These are phyloP conservation scores for Astatotilapia flaviijosephi DNA, from an alignment of 2,113 vertebrate species.

Conservation along the genomic window DNA sequence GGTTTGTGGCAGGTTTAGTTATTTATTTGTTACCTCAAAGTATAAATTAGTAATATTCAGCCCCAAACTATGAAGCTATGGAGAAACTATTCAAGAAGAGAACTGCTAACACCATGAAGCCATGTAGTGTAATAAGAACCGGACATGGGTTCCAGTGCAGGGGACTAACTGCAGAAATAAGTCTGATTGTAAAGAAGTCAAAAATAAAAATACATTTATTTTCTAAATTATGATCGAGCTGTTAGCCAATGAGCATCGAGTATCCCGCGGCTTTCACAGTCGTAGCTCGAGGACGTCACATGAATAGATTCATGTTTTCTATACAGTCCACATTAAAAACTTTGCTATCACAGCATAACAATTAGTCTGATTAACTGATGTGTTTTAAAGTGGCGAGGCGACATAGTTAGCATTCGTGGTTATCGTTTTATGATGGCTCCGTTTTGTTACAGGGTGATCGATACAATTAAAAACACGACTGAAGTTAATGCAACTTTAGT, in stretches of 20 bases:
- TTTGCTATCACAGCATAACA: neutral
- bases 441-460: neutral
- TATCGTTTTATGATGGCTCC: neutral
- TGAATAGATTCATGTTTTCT: neutral
- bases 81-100: neutral
- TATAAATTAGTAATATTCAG: neutral
- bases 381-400: neutral
- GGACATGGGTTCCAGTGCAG: neutral
- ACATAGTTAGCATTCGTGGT: neutral
- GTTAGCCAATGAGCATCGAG: neutral
- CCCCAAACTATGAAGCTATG: neutral
- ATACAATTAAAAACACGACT: neutral
- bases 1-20: neutral
- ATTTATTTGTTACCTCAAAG: neutral
- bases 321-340: neutral
- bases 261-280: neutral
- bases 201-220: fast-evolving
- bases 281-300: neutral
- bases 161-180: neutral
- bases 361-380: fast-evolving
- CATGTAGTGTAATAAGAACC: neutral
- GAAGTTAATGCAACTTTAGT: neutral
- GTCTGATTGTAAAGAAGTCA: neutral
- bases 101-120: neutral
- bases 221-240: neutral